A percentile compares a stretch with the other conserved stretches of the same genome.
Conservation (phyloP, 1,140 invertebrate species). For the Neuroterus valhalla region DNA sequence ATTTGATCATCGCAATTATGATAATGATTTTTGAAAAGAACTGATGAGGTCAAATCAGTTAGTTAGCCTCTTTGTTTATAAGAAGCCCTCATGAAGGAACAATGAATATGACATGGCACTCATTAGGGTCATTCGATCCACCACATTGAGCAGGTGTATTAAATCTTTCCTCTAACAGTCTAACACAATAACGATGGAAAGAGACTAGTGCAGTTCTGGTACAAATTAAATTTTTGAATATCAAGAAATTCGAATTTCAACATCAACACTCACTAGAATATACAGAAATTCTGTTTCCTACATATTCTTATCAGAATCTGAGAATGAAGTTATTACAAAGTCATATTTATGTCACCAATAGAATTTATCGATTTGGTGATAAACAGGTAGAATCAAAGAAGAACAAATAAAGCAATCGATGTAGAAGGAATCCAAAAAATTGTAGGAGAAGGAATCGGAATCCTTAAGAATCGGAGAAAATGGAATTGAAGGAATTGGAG, state of each 20-base stretch:
- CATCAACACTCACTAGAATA: background rate
- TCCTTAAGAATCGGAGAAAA: too few relatives aligned
- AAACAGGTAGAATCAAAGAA: too few relatives aligned
- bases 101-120: constrained; percentile 60
- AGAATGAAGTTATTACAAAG: too few relatives aligned
- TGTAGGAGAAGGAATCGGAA: too few relatives aligned
- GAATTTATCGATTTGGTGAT: too few relatives aligned
- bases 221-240: background rate
- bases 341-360: too few relatives aligned
- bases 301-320: too few relatives aligned
- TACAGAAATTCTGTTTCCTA: background rate
- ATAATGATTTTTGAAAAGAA: background rate
- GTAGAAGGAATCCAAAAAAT: too few relatives aligned
- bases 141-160: constrained; percentile 60
- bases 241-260: background rate
- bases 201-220: background rate
- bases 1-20: background rate
- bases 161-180: constrained; percentile 42
- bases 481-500: too few relatives aligned
- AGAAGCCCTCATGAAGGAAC: constrained; percentile 49
- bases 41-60: background rate
- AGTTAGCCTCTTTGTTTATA: constrained; percentile 38
- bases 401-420: too few relatives aligned
- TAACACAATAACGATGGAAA: constrained; percentile 49
- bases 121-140: constrained; percentile 57